Conservation (phyloP, 2,888 invertebrate genomes). For the Hyalella azteca region DNA sequence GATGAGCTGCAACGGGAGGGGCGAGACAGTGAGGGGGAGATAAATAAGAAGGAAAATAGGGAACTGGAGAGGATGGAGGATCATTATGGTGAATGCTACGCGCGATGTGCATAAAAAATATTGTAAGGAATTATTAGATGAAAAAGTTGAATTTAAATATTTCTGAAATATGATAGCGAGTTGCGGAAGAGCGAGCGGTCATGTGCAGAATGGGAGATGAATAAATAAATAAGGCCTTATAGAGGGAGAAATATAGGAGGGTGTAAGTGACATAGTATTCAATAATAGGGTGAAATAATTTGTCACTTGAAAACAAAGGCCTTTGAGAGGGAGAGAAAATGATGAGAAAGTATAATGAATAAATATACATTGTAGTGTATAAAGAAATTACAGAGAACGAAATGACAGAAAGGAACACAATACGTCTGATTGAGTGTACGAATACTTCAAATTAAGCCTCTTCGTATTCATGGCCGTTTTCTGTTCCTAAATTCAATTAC, state of each 20-base stretch:
- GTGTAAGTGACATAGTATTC: neutral
- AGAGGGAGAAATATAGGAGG: neutral
- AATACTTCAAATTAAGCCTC: no score
- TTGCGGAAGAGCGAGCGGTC: neutral
- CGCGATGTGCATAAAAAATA: no score
- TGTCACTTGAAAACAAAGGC: neutral
- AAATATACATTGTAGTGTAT: no score
- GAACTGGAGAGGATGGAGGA: neutral
- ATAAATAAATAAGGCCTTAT: neutral
- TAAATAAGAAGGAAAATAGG: neutral
- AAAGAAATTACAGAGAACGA: no score
- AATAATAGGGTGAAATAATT: neutral
- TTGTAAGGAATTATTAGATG: no score
- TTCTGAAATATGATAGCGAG: neutral
- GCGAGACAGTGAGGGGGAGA: neutral
- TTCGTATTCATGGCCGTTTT: no score
- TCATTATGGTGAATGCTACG: no score
- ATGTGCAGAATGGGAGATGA: neutral
- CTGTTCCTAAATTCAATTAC: no score
- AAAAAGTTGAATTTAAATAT: no score
- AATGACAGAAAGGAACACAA: no score
- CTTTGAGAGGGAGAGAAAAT: neutral
- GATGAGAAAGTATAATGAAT: neutral
- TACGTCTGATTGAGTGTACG: no score
- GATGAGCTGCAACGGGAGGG: constrained; percentile 70